These are phyloP conservation scores for Adelosebastes latens DNA, from an alignment of 2,797 vertebrate species.

Conservation along the genomic window DNA sequence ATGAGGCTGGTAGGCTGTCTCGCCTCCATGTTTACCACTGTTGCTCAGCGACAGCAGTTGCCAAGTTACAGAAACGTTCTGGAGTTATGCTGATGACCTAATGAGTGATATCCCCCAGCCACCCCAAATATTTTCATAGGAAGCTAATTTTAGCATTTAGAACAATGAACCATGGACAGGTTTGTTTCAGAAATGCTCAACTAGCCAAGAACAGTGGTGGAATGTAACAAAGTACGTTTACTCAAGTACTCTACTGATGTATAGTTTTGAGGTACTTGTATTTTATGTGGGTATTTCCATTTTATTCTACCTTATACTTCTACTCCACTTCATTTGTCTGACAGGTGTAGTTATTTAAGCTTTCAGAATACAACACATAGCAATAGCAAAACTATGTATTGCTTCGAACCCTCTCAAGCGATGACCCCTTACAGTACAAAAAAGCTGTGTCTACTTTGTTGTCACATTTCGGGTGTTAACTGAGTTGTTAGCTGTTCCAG, in stretches of 20 bases:
- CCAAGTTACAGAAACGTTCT: slow-evolving; percentile 54
- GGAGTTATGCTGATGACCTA: slow-evolving; percentile 59
- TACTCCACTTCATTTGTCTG: background rate
- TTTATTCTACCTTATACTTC: background rate
- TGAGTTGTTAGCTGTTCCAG: background rate
- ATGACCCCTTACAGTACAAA: background rate
- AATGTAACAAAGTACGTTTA: background rate
- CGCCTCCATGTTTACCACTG: slow-evolving; percentile 66
- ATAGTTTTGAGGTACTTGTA: background rate
- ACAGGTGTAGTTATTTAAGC: background rate
- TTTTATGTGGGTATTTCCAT: background rate
- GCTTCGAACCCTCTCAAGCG: background rate
- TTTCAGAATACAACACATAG: background rate
- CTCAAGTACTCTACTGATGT: background rate
- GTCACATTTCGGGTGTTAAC: background rate
- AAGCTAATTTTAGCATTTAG: slow-evolving; percentile 55
- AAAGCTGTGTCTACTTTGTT: background rate
- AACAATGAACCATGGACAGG: background rate
- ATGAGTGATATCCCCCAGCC: slow-evolving; percentile 50
- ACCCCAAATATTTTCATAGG: slow-evolving; percentile 41
- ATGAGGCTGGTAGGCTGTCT: slow-evolving; percentile 61
- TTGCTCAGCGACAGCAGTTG: slow-evolving; percentile 64
- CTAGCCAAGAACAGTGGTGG: background rate
- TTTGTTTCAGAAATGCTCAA: slow-evolving; percentile 5
- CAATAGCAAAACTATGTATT: too few species aligned